Evolutionary conservation across 2,797 vertebrate species (phyloP).

Genomic region (Hemibagrus guttatus): DNA sequence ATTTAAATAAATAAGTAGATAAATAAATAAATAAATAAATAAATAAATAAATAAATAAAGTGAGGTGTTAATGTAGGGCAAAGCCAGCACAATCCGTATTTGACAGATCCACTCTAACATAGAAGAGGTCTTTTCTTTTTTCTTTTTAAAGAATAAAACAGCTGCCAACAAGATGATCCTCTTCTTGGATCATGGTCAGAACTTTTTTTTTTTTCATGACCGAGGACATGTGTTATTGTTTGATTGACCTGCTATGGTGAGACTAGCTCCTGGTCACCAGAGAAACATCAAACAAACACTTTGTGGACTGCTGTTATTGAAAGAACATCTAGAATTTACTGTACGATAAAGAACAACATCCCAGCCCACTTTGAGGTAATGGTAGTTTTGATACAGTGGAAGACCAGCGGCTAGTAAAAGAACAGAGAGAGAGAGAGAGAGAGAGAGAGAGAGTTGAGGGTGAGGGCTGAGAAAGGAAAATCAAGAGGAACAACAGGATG

Average conservation of each 20-base stretch:
- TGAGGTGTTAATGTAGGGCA: neutral
- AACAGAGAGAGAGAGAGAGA: neutral
- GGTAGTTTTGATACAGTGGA: constrained; percentile 61
- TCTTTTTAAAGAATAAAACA: constrained; percentile 52
- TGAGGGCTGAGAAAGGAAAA: neutral
- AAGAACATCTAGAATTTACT: neutral
- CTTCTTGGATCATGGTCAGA: constrained; percentile 45
- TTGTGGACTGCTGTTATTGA: constrained; percentile 10
- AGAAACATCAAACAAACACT: neutral
- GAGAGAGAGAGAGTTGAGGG: neutral
- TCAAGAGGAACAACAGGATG: neutral
- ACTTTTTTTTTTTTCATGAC: neutral
- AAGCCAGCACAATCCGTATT: constrained; percentile 1
- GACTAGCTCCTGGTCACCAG: constrained; percentile 14
- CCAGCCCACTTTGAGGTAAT: constrained; percentile 48
- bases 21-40: too few relatives aligned
- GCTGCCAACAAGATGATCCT: constrained; percentile 71
- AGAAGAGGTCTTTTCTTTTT: neutral
- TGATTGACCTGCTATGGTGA: constrained; percentile 5
- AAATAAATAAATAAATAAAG: too few relatives aligned
- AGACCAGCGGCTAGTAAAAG: constrained; percentile 39
- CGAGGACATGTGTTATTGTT: neutral
- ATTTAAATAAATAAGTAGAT: neutral
- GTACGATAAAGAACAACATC: neutral
- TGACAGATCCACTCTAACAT: constrained; percentile 40